phyloP scores from a whole-genome alignment of 2,113 vertebrate genomes.

The Petromus typicus region DNA sequence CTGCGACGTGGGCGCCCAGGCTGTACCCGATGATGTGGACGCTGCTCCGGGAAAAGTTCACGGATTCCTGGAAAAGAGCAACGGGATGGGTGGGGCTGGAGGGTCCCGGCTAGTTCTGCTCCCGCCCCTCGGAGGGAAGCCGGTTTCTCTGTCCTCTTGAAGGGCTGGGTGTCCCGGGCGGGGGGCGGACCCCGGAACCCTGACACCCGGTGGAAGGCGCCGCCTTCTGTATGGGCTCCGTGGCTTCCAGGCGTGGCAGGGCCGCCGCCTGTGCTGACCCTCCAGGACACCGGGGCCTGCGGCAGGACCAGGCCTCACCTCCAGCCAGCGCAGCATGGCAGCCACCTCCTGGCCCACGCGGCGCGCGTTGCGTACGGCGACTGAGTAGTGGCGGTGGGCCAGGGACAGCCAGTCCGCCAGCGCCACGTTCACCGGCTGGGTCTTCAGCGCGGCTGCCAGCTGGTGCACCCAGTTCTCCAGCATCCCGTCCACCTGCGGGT shows the following conservation, averaged over 20 bases:
- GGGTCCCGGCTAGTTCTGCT: neutral
- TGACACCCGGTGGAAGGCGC: neutral
- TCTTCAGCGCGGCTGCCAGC: slow-evolving; percentile 90
- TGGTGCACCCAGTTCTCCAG: slow-evolving; percentile 93
- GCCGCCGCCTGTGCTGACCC: neutral
- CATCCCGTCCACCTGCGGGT: slow-evolving; percentile 89
- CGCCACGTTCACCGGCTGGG: slow-evolving; percentile 89
- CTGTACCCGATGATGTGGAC: slow-evolving; percentile 97
- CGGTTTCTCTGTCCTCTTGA: neutral
- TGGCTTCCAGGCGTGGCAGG: neutral
- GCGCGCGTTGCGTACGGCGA: slow-evolving; percentile 91
- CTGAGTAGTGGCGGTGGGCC: slow-evolving; percentile 92
- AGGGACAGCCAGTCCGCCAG: slow-evolving; percentile 92
- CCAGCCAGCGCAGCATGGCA: slow-evolving; percentile 90
- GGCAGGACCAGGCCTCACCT: slow-evolving; percentile 85
- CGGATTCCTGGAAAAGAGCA: slow-evolving; percentile 88
- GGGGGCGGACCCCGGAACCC: neutral
- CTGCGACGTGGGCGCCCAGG: slow-evolving; percentile 96
- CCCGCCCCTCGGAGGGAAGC: neutral
- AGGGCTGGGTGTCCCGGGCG: neutral
- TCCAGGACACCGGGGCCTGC: neutral
- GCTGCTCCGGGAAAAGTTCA: slow-evolving; percentile 88
- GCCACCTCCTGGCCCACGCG: slow-evolving; percentile 93
- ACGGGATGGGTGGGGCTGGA: neutral
- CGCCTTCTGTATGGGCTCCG: neutral